A percentile compares a stretch with the other conserved stretches of the same genome.
Evolutionary conservation across 2,113 vertebrate species (phyloP).

Genomic region (Anarrhichthys ocellatus): DNA sequence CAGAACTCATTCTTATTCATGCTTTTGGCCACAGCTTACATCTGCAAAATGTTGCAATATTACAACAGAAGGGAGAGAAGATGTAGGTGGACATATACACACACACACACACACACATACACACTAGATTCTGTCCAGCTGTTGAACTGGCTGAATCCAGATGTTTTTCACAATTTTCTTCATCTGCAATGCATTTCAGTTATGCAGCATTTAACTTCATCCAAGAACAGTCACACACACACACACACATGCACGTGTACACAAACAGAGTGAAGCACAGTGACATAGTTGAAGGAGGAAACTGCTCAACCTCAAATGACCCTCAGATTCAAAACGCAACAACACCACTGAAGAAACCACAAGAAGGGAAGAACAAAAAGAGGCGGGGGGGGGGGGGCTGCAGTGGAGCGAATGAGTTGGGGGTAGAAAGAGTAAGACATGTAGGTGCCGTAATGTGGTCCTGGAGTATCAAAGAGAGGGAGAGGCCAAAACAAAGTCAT

Average conservation of each 20-base stretch:
- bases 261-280: background rate
- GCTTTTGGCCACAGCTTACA: conserved; percentile 62
- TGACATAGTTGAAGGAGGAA: conserved; percentile 24
- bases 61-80: conserved; percentile 51
- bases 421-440: conserved; percentile 25
- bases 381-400: background rate
- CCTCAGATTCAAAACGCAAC: conserved; percentile 19
- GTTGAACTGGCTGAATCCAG: conserved; percentile 66
- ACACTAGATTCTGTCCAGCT: conserved; percentile 72
- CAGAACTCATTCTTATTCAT: conserved; percentile 68
- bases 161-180: conserved; percentile 67
- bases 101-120: conserved; percentile 18
- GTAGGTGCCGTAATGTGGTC: background rate
- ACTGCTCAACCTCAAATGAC: conserved; percentile 45
- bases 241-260: background rate
- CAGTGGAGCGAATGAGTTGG: conserved; percentile 22
- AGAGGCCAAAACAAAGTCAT: conserved; percentile 50
- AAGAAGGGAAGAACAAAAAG: conserved; percentile 5
- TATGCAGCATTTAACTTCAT: conserved; percentile 25
- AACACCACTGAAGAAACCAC: conserved; percentile 36
- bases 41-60: conserved; percentile 71
- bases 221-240: conserved; percentile 6
- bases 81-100: conserved; percentile 41
- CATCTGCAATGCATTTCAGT: conserved; percentile 61
- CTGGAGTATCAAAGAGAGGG: conserved; percentile 15